Base-by-base conservation (phyloP, 2,888 invertebrate species). In the Atrina japonica region DNA sequence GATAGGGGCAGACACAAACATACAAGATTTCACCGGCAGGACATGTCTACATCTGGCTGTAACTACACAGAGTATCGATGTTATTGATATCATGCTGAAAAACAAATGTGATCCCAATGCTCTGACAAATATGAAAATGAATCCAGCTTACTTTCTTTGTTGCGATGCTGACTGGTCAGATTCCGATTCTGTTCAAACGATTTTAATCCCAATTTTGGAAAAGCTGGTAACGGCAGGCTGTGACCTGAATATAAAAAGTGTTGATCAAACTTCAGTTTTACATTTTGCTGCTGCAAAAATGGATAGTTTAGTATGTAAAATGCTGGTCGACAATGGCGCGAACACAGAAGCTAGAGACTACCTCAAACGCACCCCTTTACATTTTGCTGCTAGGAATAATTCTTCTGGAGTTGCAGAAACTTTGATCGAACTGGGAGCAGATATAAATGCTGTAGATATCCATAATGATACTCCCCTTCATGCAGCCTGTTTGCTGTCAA, bases 1-100 rank as follows among this genome's bases (percentile, higher is more conserved):
- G 23, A 71, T 35, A 47, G 70, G 70, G 16, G 70, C 70, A 7
- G 50, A 71, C 55, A 66, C 66, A 21, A 55, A 71, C 9, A 47
- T 53, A n/a, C 53, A 27, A 14, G 66, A 66, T 25, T 21, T 11
- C n/a, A 21, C 43, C 3, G 70, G 70, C 21, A 21, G 55, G 16
- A 45, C 65, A 23, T 52, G 59, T 18, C 16, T 66, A 14, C 60
- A 59, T 47, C n/a, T 43, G 6, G 47, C 61, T 7, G 35, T 40
- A 11, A 9, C 43, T 5, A 58, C 41, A 25, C 59, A 55, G 23
- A 66, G 59, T 45, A 3, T 49, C 0, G 59, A 61, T 14, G 35
- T 67, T 21, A 21, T 72, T 18, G 47, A 59, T 40, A 23, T 59
- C 16, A 6, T 72, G 1, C 14, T 67, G 2, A 47, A 58, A 45